phyloP scores from a whole-genome alignment of 2,797 vertebrate species.

The Sardinella longiceps region DNA sequence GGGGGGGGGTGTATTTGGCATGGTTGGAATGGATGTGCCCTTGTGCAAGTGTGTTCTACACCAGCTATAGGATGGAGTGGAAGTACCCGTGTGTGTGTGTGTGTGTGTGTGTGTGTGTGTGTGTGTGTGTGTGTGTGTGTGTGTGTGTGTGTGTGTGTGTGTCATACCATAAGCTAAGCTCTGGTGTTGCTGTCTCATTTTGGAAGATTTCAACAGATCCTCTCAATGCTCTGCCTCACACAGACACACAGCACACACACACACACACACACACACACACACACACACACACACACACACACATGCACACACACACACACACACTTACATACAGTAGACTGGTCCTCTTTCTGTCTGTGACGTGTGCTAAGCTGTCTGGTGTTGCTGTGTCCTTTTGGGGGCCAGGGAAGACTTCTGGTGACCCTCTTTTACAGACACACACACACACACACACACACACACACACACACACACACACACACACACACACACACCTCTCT shows the following conservation, averaged over 20 bases:
- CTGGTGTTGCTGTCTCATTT: neutral
- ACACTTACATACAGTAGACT: too few relatives aligned
- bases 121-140: too few relatives aligned
- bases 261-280: neutral
- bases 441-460: neutral
- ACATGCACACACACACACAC: too few relatives aligned
- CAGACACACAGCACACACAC: neutral
- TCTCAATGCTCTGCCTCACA: neutral
- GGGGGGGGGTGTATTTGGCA: too few relatives aligned
- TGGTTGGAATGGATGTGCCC: too few relatives aligned
- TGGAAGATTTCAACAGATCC: neutral
- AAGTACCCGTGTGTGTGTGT: neutral
- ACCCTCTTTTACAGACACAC: neutral
- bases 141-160: neutral
- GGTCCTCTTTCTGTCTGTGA: too few relatives aligned
- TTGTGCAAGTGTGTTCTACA: neutral
- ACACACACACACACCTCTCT: neutral
- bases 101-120: too few relatives aligned
- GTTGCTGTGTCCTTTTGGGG: conserved; percentile 1
- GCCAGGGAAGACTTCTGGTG: neutral
- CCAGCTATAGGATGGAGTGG: neutral
- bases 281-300: too few relatives aligned
- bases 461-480: neutral
- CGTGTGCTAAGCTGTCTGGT: neutral
- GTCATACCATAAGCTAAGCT: neutral